A percentile compares a stretch with the other conserved stretches of the same genome.
Conservation (phyloP, 2,113 vertebrate species). For the Procavia capensis region DNA sequence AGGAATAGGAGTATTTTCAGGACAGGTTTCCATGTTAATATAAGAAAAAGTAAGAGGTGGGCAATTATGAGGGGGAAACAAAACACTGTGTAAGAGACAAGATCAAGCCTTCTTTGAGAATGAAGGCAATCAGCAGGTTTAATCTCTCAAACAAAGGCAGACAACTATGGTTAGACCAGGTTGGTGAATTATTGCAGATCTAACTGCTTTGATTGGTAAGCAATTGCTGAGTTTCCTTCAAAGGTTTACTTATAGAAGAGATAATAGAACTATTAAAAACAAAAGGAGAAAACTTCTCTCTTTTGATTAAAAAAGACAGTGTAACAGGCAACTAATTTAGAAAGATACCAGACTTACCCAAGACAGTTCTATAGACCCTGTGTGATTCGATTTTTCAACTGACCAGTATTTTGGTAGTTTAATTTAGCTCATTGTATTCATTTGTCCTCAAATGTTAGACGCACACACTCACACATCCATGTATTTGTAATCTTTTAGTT, state of each 20-base stretch:
- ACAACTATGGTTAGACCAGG: conserved; percentile 13
- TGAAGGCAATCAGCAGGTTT: conserved; percentile 39
- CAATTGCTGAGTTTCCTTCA: conserved; percentile 23
- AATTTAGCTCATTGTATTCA: neutral
- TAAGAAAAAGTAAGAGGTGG: conserved; percentile 19
- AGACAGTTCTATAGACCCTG: neutral
- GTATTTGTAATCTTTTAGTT: neutral
- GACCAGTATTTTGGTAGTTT: neutral
- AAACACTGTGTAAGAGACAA: neutral
- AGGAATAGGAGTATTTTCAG: neutral
- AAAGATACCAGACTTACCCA: conserved; percentile 34
- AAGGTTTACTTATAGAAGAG: conserved; percentile 51
- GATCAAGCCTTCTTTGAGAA: neutral
- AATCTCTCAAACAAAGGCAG: conserved; percentile 58
- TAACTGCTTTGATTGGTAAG: conserved; percentile 36
- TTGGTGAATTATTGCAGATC: conserved; percentile 68
- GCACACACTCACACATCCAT: neutral
- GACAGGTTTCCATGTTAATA: neutral
- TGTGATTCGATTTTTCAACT: neutral
- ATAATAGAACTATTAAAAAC: conserved; percentile 48
- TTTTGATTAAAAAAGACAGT: neutral
- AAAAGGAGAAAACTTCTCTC: neutral
- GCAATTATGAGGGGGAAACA: neutral
- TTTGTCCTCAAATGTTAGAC: neutral
- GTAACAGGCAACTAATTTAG: conserved; percentile 5